phyloP scores from a whole-genome alignment of 2,113 vertebrate genomes.

The Sclerurus mexicanus region DNA sequence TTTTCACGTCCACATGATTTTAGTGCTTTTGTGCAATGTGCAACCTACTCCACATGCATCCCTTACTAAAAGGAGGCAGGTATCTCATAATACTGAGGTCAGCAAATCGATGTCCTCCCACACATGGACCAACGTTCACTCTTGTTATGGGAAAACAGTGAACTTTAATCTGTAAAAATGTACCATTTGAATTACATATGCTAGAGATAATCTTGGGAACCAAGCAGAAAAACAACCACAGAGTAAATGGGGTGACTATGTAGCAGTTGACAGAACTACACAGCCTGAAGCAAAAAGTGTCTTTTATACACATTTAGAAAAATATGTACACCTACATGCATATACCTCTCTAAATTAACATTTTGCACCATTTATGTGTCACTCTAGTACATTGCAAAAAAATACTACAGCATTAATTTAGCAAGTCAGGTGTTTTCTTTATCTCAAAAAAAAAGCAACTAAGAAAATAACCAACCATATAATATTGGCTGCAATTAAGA shows the following conservation, averaged over 20 bases:
- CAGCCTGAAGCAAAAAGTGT: background rate
- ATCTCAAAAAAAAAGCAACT: background rate
- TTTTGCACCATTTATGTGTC: background rate
- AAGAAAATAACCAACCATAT: background rate
- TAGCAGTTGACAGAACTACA: background rate
- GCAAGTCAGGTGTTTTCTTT: background rate
- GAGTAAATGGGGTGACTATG: background rate
- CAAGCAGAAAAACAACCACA: background rate
- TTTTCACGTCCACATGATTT: background rate
- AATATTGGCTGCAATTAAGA: conserved; percentile 14
- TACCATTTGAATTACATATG: background rate
- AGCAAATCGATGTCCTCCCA: background rate
- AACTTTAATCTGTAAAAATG: background rate
- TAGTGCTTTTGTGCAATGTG: background rate
- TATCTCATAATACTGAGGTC: background rate
- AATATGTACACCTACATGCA: background rate
- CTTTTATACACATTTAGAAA: background rate
- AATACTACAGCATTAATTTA: background rate
- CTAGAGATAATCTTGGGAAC: background rate
- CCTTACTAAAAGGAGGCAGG: background rate
- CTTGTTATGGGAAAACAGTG: background rate
- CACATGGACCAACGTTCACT: background rate
- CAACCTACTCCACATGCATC: background rate
- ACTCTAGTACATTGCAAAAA: background rate
- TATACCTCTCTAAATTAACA: background rate